Base-by-base conservation (phyloP, 2,888 invertebrate species). In the Metacarcinus magister region DNA sequence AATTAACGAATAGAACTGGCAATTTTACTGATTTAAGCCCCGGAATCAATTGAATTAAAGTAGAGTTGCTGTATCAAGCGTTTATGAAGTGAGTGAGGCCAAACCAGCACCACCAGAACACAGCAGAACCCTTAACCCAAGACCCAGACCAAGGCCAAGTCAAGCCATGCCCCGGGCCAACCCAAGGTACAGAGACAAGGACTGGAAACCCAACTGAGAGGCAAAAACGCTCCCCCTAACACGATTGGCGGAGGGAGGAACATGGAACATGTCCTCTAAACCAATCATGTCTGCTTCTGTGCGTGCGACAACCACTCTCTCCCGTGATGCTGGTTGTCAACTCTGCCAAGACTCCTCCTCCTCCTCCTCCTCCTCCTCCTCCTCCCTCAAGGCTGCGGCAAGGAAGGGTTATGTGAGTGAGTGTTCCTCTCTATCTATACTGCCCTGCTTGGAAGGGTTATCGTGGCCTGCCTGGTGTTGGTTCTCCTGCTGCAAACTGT, bases 271-370 rank as follows among this genome's bases (percentile, higher is more conserved):
- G 67, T 67, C 67, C 67, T 67, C 67, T 67, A 67, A 67, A 67
- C 67, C 67, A 67, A 67, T 67, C 67, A 67, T 67, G 67, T 67
- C n/a, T 67, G 67, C 67, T 67, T 67, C 67, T n/a, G 67, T 67
- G 67, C 67, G 67, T 67, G 67, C 67, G 67, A 67, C 67, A 67
- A 67, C 67, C 67, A 67, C 67, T 67, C 23, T 67, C 67, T 16
- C 10, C 4, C 19, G 19, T 67, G 67, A 67, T 67, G 19, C 67
- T 19, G 67, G 23, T n/a, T 67, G 67, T 67, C 67, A 67, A 67
- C 67, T 67, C 67, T 19, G 23, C 67, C 67, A 23, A 67, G 67
- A 67, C 67, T 67, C 67, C 67, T 67, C 67, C 67, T 67, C 23
- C 19, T 67, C 54, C 54, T 54, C 54, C 54, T 54, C 54, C 54